Percentiles rank a stretch among this genome's conserved stretches.
These are phyloP conservation scores for Crossaster papposus DNA, from an alignment of 53 echinoderm and acorn worm species.

Conservation along the genomic window DNA sequence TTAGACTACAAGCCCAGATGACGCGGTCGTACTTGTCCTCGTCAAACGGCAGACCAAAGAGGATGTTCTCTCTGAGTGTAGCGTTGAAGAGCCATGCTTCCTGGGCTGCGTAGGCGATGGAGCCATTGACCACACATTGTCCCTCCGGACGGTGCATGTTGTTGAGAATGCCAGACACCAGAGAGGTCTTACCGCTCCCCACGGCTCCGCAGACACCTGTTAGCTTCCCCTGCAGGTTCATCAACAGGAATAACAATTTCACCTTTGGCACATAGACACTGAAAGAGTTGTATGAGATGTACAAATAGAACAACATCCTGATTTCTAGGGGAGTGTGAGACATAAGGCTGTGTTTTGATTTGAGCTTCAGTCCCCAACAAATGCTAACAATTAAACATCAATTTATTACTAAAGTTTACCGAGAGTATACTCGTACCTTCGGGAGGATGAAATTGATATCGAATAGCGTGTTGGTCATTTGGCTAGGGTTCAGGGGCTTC, in stretches of 20 bases:
- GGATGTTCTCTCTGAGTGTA: constrained; percentile 82
- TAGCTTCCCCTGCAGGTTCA: constrained; percentile 63
- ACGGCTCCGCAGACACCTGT: constrained; percentile 87
- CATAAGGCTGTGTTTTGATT: too few relatives aligned
- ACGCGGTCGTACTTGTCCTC: constrained; percentile 76
- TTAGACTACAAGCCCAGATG: constrained; percentile 74
- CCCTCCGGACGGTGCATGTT: constrained; percentile 83
- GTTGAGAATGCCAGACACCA: constrained; percentile 85
- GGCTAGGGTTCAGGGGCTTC: constrained; percentile 29
- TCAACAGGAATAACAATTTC: not conserved
- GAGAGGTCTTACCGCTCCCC: constrained; percentile 90
- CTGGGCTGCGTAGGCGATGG: constrained; percentile 87
- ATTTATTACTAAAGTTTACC: too few relatives aligned
- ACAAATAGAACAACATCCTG: too few relatives aligned
- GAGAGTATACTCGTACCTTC: constrained; percentile 62
- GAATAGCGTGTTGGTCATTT: constrained; percentile 69
- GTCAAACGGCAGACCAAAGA: constrained; percentile 76
- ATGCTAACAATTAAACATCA: too few relatives aligned
- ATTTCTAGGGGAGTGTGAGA: too few relatives aligned
- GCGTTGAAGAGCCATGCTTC: constrained; percentile 95
- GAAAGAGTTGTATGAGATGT: too few relatives aligned
- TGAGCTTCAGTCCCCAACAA: too few relatives aligned
- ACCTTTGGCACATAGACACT: too few relatives aligned
- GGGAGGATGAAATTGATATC: constrained; percentile 74
- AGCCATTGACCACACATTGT: constrained; percentile 67